Evolutionary conservation across 2,888 invertebrate genomes (phyloP).

Genomic region (Drosophila testacea): DNA sequence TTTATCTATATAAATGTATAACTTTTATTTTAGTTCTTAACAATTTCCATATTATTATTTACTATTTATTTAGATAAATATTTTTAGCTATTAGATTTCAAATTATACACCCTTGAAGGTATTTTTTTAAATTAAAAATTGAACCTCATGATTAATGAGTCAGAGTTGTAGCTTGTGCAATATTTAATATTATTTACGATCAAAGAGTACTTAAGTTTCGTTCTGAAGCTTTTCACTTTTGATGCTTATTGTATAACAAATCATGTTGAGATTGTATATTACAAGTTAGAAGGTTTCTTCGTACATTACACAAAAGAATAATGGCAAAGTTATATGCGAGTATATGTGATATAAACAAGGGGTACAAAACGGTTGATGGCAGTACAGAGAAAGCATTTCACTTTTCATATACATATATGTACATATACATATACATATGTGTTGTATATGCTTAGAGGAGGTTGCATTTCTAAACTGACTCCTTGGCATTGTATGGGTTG

Average conservation of each 20-base stretch:
- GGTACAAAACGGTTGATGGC: constrained; percentile 2
- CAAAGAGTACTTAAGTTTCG: constrained; percentile 6
- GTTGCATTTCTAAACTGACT: constrained; percentile 18
- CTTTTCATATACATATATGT: not conserved
- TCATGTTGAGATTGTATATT: constrained; percentile 28
- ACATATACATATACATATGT: too few relatives aligned
- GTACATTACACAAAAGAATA: constrained; percentile 41
- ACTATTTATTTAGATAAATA: too few relatives aligned
- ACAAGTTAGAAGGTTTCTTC: constrained; percentile 30
- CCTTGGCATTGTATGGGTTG: constrained; percentile 3
- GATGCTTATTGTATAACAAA: constrained; percentile 20
- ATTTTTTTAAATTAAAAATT: too few relatives aligned
- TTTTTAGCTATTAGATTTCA: too few relatives aligned
- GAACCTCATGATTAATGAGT: too few relatives aligned
- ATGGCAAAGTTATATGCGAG: constrained; percentile 33
- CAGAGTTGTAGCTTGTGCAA: too few relatives aligned
- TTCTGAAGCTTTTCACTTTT: not conserved
- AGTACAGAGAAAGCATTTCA: constrained; percentile 9
- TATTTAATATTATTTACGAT: too few relatives aligned
- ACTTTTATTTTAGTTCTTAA: too few relatives aligned
- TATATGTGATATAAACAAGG: constrained; percentile 28
- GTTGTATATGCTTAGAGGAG: not conserved
- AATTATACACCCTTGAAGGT: too few relatives aligned
- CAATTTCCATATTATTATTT: too few relatives aligned
- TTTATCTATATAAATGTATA: too few relatives aligned